Percentiles rank a stretch among this genome's conserved stretches.
Evolutionary conservation across 2,888 invertebrate genomes (phyloP).

Genomic region (Phorcus lineatus): DNA sequence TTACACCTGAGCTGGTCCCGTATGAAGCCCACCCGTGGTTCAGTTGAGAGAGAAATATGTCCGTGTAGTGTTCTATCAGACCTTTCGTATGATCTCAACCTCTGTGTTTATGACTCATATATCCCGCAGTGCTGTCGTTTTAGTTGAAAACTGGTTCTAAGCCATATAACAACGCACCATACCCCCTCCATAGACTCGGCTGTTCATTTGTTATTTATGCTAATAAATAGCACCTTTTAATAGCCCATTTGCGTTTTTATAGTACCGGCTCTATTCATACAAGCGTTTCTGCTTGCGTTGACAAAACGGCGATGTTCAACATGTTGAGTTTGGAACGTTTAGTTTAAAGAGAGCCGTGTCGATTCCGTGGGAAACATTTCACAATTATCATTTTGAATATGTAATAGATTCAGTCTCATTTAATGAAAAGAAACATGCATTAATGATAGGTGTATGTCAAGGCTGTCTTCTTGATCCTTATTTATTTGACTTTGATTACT

Average conservation of each 20-base stretch:
- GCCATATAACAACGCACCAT: too few relatives aligned
- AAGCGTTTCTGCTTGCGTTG: not conserved
- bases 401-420: not conserved
- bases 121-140: too few relatives aligned
- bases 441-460: not conserved
- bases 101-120: too few relatives aligned
- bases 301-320: not conserved
- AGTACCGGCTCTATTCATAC: not conserved
- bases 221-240: conserved; percentile 1
- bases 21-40: too few relatives aligned
- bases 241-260: not conserved
- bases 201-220: not conserved
- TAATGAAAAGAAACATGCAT: not conserved
- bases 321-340: not conserved
- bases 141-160: too few relatives aligned
- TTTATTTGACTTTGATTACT: too few relatives aligned
- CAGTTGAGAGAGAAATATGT: too few relatives aligned
- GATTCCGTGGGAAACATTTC: not conserved
- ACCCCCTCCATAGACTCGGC: not conserved
- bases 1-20: too few relatives aligned
- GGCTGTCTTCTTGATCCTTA: too few relatives aligned
- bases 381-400: not conserved
- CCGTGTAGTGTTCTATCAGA: too few relatives aligned
- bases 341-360: not conserved
- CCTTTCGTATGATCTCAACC: too few relatives aligned